A percentile compares a stretch with the other conserved stretches of the same genome.
Conservation (phyloP, 2,797 vertebrate species). For the Threskiornis aethiopicus region DNA sequence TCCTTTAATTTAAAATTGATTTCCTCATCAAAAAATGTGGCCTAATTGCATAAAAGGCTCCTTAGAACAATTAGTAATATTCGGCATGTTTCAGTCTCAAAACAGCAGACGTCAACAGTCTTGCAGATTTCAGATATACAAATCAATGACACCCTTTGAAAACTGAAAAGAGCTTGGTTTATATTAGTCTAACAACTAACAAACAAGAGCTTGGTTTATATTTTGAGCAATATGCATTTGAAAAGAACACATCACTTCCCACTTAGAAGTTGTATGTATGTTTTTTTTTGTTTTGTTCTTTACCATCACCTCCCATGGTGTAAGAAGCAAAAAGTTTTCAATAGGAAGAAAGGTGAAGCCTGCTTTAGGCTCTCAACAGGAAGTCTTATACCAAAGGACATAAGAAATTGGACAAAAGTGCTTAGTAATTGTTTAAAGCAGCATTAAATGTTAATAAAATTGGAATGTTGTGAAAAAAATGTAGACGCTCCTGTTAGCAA, state of each 20-base stretch:
- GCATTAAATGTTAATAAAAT: not conserved
- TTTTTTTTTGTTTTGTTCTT: constrained; percentile 37
- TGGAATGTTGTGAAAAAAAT: not conserved
- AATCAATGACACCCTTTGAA: not conserved
- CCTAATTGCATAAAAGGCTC: constrained; percentile 40
- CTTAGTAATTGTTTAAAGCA: not conserved
- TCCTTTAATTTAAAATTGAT: constrained; percentile 62
- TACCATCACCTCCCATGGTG: not conserved
- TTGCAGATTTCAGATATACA: not conserved
- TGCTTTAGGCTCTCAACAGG: not conserved
- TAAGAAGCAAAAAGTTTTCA: not conserved
- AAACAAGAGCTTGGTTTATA: not conserved
- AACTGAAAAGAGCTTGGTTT: not conserved
- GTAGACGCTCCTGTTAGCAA: not conserved
- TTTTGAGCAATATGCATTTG: constrained; percentile 6
- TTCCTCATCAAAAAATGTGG: constrained; percentile 40
- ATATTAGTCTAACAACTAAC: not conserved
- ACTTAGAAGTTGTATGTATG: not conserved
- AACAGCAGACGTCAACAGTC: constrained; percentile 20
- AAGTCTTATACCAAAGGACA: not conserved
- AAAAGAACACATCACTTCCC: not conserved
- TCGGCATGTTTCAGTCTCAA: not conserved
- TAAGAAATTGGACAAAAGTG: not conserved
- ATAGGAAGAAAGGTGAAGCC: not conserved
- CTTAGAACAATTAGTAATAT: constrained; percentile 14